Conservation (phyloP, 2,113 vertebrate genomes). For the Camarhynchus parvulus region DNA sequence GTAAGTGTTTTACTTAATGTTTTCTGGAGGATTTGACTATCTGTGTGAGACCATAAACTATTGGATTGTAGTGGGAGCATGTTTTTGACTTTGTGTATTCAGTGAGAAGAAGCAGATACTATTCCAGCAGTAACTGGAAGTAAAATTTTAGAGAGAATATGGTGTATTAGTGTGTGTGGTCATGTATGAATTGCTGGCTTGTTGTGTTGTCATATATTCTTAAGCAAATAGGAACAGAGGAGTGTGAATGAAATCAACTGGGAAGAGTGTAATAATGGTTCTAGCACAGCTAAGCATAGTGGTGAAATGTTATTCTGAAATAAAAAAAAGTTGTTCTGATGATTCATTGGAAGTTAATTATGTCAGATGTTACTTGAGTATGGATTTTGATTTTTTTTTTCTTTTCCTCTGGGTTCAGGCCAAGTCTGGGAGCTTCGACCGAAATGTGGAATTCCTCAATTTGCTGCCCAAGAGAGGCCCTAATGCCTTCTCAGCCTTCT, state of each 20-base stretch:
- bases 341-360: neutral
- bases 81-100: neutral
- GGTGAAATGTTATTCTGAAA: neutral
- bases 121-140: neutral
- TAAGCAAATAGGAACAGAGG: neutral
- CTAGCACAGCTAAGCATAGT: neutral
- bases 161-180: neutral
- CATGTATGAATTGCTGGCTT: neutral
- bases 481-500: constrained; percentile 87
- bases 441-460: constrained; percentile 83
- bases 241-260: neutral
- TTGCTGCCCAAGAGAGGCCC: constrained; percentile 92
- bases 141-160: neutral
- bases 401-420: constrained; percentile 68
- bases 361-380: neutral
- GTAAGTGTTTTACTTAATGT: neutral
- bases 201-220: neutral
- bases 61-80: neutral
- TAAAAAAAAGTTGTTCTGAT: neutral
- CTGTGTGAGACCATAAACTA: neutral
- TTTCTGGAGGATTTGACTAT: neutral
- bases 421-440: constrained; percentile 80
- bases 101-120: neutral
- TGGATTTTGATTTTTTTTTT: neutral
- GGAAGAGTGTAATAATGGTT: neutral